Percentiles rank a stretch among this genome's conserved stretches.
Conservation (phyloP, 2,113 vertebrate genomes). For the Muntiacus reevesi region DNA sequence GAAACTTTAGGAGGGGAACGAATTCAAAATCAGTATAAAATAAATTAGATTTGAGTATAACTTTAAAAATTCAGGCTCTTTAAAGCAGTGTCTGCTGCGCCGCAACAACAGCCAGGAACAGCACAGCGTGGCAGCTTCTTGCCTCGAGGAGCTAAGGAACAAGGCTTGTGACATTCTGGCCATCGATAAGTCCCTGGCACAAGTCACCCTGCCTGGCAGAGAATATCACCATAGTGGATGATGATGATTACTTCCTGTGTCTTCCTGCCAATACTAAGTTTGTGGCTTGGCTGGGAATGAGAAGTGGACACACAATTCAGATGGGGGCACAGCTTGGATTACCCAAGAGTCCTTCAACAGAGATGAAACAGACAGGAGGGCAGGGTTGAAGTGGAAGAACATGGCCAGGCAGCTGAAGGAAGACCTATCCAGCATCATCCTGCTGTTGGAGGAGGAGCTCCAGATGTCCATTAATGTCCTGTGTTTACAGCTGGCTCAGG, state of each 20-base stretch:
- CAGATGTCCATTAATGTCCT: slow-evolving; percentile 67
- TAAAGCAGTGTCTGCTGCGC: not conserved
- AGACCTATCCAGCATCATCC: slow-evolving; percentile 89
- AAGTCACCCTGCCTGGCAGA: not conserved
- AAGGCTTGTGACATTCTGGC: not conserved
- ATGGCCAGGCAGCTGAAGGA: slow-evolving; percentile 87
- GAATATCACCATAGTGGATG: not conserved
- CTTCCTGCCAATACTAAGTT: not conserved
- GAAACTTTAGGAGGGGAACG: not conserved
- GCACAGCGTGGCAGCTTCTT: accelerated
- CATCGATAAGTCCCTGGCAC: not conserved
- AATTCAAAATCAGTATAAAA: not conserved
- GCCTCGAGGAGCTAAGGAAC: not conserved
- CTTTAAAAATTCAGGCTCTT: not conserved
- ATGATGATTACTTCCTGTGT: not conserved
- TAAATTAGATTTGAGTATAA: not conserved
- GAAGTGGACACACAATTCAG: slow-evolving; percentile 68
- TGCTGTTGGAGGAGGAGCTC: slow-evolving; percentile 92
- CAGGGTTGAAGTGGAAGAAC: slow-evolving; percentile 79
- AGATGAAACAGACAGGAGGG: slow-evolving; percentile 74
- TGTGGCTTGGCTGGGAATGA: not conserved
- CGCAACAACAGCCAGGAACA: not conserved
- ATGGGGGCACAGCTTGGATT: slow-evolving; percentile 87
- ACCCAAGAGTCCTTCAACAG: slow-evolving; percentile 74
- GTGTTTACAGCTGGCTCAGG: not conserved